Conservation (phyloP, 1,140 invertebrate genomes). For the Catajapyx aquilonaris region DNA sequence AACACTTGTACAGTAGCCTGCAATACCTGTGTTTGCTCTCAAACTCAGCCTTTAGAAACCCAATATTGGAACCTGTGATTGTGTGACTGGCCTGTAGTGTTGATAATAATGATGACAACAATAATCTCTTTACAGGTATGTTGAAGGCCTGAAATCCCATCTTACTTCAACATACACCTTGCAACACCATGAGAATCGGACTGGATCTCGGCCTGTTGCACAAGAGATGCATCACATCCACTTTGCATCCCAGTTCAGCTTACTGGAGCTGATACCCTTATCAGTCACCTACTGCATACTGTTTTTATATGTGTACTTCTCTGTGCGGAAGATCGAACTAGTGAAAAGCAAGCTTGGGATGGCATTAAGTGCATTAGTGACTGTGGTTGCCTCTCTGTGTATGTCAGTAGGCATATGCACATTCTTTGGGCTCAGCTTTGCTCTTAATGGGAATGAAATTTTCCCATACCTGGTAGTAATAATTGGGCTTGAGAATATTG, state of each 20-base stretch:
- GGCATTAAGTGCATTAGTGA: slow-evolving; percentile 69
- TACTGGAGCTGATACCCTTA: slow-evolving; percentile 66
- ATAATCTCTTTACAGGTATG: slow-evolving; percentile 43
- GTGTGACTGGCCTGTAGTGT: too few species aligned
- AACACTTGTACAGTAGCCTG: too few species aligned
- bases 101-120: too few species aligned
- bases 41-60: too few species aligned
- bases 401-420: slow-evolving; percentile 90
- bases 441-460: slow-evolving; percentile 55
- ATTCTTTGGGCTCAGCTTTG: slow-evolving; percentile 65
- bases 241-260: slow-evolving; percentile 69
- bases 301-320: slow-evolving; percentile 86
- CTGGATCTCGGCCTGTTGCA: slow-evolving; percentile 8
- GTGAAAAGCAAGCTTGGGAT: slow-evolving; percentile 81
- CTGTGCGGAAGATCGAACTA: slow-evolving; percentile 79
- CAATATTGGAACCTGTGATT: too few species aligned
- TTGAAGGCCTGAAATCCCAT: slow-evolving; percentile 46
- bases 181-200: slow-evolving; percentile 28
- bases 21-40: too few species aligned
- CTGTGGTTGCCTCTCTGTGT: slow-evolving; percentile 66
- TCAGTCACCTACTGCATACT: slow-evolving; percentile 61
- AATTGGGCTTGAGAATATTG: slow-evolving; percentile 86
- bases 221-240: slow-evolving; percentile 39
- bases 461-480: slow-evolving; percentile 90
- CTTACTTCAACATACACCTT: slow-evolving; percentile 46